Evolutionary conservation across 2,113 vertebrate species (phyloP).

Genomic region (Motacilla tschutschensis): DNA sequence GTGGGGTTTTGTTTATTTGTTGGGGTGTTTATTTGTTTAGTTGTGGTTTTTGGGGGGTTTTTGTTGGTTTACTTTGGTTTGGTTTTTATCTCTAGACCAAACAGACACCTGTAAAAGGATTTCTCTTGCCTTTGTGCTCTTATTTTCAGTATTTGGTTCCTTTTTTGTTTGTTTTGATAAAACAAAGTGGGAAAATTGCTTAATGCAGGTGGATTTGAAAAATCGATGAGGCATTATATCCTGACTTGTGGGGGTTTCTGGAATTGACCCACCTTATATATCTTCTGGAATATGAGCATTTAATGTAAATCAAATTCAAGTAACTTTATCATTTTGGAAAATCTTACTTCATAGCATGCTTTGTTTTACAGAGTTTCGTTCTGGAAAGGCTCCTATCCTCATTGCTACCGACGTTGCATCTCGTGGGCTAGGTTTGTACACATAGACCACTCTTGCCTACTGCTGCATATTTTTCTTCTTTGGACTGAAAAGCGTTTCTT

Average conservation of each 20-base stretch:
- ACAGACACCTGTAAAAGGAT: not conserved
- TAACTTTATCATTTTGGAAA: not conserved
- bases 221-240: accelerated
- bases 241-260: not conserved
- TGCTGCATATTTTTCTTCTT: constrained; percentile 68
- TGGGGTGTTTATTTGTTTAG: not conserved
- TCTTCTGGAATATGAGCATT: not conserved
- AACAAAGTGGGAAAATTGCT: not conserved
- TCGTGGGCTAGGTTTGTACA: constrained; percentile 98
- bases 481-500: constrained; percentile 62
- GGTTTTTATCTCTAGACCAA: not conserved
- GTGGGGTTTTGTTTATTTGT: not conserved
- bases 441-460: constrained; percentile 70
- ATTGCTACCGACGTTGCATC: constrained; percentile 98
- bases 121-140: not conserved
- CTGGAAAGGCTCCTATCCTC: constrained; percentile 96
- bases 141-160: not conserved
- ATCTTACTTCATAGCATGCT: constrained; percentile 32
- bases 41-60: not conserved
- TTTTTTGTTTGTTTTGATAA: not conserved
- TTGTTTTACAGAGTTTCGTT: constrained; percentile 89
- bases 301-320: not conserved
- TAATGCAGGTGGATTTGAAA: not conserved
- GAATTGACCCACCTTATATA: not conserved
- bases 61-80: not conserved